Percentiles rank a stretch among this genome's conserved stretches.
phyloP scores from a whole-genome alignment of 2,113 vertebrate genomes.

The Paramisgurnus dabryanus region DNA sequence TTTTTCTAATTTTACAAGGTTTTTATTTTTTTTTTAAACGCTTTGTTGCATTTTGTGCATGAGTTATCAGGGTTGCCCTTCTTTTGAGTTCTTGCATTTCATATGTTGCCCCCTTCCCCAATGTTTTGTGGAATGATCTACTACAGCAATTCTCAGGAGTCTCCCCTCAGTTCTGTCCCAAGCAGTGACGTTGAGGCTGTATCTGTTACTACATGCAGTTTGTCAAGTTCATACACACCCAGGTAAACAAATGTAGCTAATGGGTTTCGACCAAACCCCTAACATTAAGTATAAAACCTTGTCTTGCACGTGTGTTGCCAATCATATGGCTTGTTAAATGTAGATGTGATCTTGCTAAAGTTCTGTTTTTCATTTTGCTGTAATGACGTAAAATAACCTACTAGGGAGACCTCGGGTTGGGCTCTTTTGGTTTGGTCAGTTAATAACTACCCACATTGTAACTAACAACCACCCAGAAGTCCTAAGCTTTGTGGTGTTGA shows the following conservation, averaged over 20 bases:
- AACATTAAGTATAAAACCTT: conserved; percentile 17
- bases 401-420: too few relatives aligned
- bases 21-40: background rate
- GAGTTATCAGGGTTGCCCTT: conserved; percentile 30
- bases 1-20: background rate
- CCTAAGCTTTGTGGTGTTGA: too few relatives aligned
- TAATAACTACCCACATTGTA: too few relatives aligned
- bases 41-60: conserved; percentile 13
- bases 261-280: background rate
- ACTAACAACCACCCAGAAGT: too few relatives aligned
- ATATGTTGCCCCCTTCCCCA: conserved; percentile 51
- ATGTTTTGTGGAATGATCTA: conserved; percentile 46
- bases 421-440: too few relatives aligned
- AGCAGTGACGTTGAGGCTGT: conserved; percentile 92
- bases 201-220: conserved; percentile 91
- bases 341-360: too few relatives aligned
- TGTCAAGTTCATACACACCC: conserved; percentile 84
- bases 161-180: conserved; percentile 86
- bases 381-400: too few relatives aligned
- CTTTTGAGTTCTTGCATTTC: conserved; percentile 35
- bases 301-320: too few relatives aligned
- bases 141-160: conserved; percentile 82
- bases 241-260: conserved; percentile 76
- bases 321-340: too few relatives aligned
- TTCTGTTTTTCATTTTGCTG: too few relatives aligned